Evolutionary conservation across 37 sponge, comb jelly and placozoan species (phyloP).

Genomic region (Haliclona indistincta): DNA sequence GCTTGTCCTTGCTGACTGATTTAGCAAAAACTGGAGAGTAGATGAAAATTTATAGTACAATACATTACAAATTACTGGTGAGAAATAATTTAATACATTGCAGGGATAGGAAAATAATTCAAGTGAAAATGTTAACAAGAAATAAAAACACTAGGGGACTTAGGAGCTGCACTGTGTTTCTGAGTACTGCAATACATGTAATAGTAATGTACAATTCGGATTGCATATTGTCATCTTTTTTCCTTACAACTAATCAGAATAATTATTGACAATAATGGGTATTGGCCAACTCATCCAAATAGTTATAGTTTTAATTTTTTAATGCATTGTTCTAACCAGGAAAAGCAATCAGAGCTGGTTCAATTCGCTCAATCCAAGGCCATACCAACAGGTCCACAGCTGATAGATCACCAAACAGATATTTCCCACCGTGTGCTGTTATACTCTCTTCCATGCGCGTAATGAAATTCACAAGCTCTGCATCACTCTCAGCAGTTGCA

Average conservation of each 20-base stretch:
- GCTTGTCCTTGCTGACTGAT: conserved; percentile 26
- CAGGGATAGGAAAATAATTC: too few species aligned
- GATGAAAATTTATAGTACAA: not conserved
- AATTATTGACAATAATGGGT: not conserved
- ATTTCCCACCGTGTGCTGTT: conserved; percentile 17
- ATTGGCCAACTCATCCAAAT: too few species aligned
- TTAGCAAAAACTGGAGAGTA: conserved; percentile 7
- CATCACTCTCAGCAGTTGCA: not conserved
- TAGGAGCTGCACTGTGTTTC: too few species aligned
- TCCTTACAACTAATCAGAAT: not conserved
- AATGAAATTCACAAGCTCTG: conserved; percentile 14
- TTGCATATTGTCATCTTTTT: not conserved
- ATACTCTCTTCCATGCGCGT: conserved; percentile 40
- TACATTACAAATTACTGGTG: not conserved
- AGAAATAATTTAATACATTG: not conserved
- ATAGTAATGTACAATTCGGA: too few species aligned
- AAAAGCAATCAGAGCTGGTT: conserved; percentile 1
- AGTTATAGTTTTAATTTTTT: too few species aligned
- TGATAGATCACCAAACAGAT: conserved; percentile 47
- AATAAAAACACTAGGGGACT: too few species aligned
- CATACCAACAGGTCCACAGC: conserved; percentile 65
- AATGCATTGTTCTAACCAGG: conserved; percentile 22
- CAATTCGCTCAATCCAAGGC: conserved; percentile 76
- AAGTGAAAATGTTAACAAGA: too few species aligned
- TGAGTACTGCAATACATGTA: too few species aligned